Base-by-base conservation (phyloP, 2,888 invertebrate genomes). In the Platerodrilus igneus region DNA sequence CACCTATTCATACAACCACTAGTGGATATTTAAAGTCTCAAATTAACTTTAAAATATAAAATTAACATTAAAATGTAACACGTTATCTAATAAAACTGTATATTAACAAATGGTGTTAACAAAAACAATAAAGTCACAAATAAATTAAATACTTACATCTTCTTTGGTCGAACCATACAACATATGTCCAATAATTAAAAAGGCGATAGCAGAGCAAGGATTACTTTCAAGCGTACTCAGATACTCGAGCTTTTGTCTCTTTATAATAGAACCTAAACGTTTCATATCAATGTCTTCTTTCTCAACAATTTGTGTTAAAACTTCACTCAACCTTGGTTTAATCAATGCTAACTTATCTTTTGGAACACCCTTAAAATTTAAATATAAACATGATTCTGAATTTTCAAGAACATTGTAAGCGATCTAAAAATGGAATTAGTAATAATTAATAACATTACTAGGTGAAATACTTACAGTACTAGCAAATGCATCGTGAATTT, bases 171-270 rank as follows among this genome's bases (percentile, higher is more conserved):
- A 76, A 8, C 90, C 89, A 65, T 90, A 92, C 16, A 94, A 69
- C 58, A 86, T 82, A 61, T 93, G 89, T 0, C 84, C 86, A 49
- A 92, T 87, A 34, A 86, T 74, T 54, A 82, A 76, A 59, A 81
- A 82, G 0, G 89, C 85, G 31, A 92, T 70, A 0, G 80, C 75
- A 48, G 83, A 80, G 58, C 90, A 86, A 0, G 91, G 89, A 49
- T 75, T 76, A 8, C 77, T 79, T 66, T 89, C 93, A 29, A 91
- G 72, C 59, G 76, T 76, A 41, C 81, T 82, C 20, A 83, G 68
- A 42, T 75, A 74, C 59, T 85, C 83, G 7, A 85, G 66, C 41
- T 81, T 76, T 54, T 80, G 81, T 41, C 83, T 78, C 51, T 79
- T 78, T 22, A 92, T 74, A 5, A 93, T 75, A 25, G 81, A 79